Evolutionary conservation across 1,140 invertebrate species (phyloP).

Genomic region (Dryas iulia): DNA sequence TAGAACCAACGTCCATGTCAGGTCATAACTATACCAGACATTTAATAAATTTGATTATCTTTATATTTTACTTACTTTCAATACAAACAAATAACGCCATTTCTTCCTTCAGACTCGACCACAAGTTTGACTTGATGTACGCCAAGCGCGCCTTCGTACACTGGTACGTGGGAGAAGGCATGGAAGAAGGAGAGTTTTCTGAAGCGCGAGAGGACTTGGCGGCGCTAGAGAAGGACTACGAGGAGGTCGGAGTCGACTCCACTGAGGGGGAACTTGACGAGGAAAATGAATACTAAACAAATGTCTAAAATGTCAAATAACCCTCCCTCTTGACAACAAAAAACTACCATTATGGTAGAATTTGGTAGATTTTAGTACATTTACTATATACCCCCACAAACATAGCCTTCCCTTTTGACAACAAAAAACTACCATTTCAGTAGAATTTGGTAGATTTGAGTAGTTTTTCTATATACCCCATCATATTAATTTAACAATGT

Average conservation of each 20-base stretch:
- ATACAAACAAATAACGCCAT: too few relatives aligned
- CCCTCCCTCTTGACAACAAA: neutral
- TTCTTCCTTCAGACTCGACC: conserved; percentile 82
- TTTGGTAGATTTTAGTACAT: conserved; percentile 5
- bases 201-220: conserved; percentile 94
- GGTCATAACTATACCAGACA: too few relatives aligned
- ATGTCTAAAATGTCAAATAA: neutral
- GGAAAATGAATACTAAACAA: conserved; percentile 80
- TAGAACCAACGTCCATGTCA: too few relatives aligned
- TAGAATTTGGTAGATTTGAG: conserved; percentile 16
- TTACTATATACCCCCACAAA: neutral
- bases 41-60: too few relatives aligned
- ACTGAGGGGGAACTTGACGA: conserved; percentile 85
- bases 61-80: too few relatives aligned
- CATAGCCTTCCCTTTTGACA: neutral
- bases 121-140: conserved; percentile 93
- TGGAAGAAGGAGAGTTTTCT: conserved; percentile 93
- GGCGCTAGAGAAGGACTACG: conserved; percentile 92
- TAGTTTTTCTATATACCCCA: neutral
- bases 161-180: conserved; percentile 92
- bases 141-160: conserved; percentile 88
- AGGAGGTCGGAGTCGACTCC: conserved; percentile 90
- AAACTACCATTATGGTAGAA: conserved; percentile 25
- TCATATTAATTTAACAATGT: neutral
- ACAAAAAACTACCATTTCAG: conserved; percentile 23